Evolutionary conservation across 2,113 vertebrate species (phyloP), one percentile per base, ranked within the genome.

Genomic region (Perognathus longimembris): DNA sequence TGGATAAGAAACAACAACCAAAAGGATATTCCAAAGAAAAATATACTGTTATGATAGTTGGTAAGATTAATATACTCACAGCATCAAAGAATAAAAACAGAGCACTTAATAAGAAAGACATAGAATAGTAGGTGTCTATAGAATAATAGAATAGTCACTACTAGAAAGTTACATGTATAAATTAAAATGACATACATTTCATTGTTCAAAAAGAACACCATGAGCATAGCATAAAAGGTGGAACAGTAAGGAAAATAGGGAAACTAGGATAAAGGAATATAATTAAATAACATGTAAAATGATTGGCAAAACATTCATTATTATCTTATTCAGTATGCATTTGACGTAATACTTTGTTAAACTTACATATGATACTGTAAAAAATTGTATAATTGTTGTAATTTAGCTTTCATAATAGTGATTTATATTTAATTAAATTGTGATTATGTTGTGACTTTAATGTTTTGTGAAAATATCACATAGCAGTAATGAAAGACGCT

Each of bases 11-110:
- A 80, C 7, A n/a, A 14, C 21, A 15, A 54, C 50, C 14, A 54
- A 45, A 45, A 88, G 50, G 67, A 9, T 40, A 84, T 81, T 93
- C 21, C 6, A n/a, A 91, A 70, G 28, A 74, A 77, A 95, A 94
- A 77, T 34, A 61, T 59, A 59, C 17, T 90, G 11, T 57, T 94
- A 75, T 79, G 40, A 75, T 42, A 79, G 90, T 75, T 30, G 88
- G 63, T 36, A 40, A 18, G 36, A 45, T 78, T 90, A 28, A 70
- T 67, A 10, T 30, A 69, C 78, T 91, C 28, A 34, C 2, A 88
- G 9, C 38, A 70, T 78, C 30, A 89, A 80, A 40, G 28, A 89
- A 71, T 61, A 90, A 76, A 69, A 93, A 66, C 10, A 92, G 7
- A 88, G 12, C 7, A 45, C 7, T 7, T 36, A 81, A 30, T 83